A percentile compares a stretch with the other conserved stretches of the same genome.
These are phyloP conservation scores for Boleophthalmus pectinirostris DNA, from an alignment of 2,113 vertebrate species.

Conservation along the genomic window DNA sequence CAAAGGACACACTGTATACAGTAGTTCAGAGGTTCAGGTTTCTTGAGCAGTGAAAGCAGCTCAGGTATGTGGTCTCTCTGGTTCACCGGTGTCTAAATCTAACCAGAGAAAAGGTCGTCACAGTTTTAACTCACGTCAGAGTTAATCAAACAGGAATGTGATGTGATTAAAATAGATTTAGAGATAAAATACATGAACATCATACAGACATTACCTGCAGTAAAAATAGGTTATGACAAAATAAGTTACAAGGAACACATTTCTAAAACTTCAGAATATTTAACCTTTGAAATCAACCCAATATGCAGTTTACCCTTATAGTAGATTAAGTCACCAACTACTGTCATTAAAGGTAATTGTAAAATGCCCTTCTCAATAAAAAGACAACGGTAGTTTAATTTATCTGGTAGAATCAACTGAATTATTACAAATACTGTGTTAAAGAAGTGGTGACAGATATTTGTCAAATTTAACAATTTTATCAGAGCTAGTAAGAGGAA, in stretches of 20 bases:
- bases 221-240: background rate
- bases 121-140: background rate
- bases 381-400: too few species aligned
- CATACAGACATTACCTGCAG: too few species aligned
- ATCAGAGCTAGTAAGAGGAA: too few species aligned
- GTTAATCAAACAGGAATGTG: background rate
- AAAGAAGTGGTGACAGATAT: too few species aligned
- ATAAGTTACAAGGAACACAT: background rate
- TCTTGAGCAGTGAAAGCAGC: background rate
- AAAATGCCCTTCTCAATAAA: background rate
- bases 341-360: background rate
- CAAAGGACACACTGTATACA: background rate
- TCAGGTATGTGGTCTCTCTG: slow-evolving; percentile 37
- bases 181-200: background rate
- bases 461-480: too few species aligned
- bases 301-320: too few species aligned
- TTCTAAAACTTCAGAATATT: background rate
- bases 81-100: slow-evolving; percentile 17
- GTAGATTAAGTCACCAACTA: too few species aligned
- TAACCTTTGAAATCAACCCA: background rate
- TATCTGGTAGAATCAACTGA: too few species aligned
- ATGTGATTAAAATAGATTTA: background rate
- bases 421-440: too few species aligned
- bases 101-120: background rate
- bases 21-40: background rate